phyloP scores from a whole-genome alignment of 2,113 vertebrate genomes.

The Anguilla japonica region DNA sequence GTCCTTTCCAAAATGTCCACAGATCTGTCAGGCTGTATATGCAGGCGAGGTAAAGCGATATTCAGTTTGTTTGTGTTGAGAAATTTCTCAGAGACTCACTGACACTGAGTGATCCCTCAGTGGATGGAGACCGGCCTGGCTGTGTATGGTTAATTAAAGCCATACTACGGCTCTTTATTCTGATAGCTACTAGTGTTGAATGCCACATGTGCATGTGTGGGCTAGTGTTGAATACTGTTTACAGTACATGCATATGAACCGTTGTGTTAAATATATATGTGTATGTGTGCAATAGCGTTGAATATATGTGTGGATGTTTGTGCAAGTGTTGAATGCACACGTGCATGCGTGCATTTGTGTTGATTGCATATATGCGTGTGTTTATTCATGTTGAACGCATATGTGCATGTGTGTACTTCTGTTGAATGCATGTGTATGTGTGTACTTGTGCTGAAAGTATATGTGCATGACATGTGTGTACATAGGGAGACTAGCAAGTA shows the following conservation, averaged over 20 bases:
- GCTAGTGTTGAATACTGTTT: too few species aligned
- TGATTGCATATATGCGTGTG: neutral
- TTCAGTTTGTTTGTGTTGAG: slow-evolving; percentile 29
- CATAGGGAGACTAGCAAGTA: neutral
- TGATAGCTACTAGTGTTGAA: neutral
- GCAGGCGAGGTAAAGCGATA: slow-evolving; percentile 19
- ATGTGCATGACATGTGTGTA: too few species aligned
- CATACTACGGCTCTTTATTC: slow-evolving; percentile 9
- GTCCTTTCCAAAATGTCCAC: neutral
- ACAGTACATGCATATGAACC: too few species aligned
- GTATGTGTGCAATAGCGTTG: neutral
- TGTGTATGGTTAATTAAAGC: slow-evolving; percentile 32
- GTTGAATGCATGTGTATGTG: neutral
- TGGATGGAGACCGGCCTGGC: neutral
- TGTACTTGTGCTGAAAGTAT: neutral
- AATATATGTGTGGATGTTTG: neutral
- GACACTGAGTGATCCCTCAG: slow-evolving; percentile 16
- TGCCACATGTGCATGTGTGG: neutral
- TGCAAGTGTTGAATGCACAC: neutral
- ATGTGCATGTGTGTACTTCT: too few species aligned
- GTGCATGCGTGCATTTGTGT: neutral
- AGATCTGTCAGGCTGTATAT: slow-evolving; percentile 14
- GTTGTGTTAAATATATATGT: neutral
- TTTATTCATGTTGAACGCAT: neutral
- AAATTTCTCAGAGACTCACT: slow-evolving; percentile 19